These are phyloP conservation scores for Gallinago nigripennis DNA, from an alignment of 2,797 vertebrate genomes.

Conservation along the genomic window DNA sequence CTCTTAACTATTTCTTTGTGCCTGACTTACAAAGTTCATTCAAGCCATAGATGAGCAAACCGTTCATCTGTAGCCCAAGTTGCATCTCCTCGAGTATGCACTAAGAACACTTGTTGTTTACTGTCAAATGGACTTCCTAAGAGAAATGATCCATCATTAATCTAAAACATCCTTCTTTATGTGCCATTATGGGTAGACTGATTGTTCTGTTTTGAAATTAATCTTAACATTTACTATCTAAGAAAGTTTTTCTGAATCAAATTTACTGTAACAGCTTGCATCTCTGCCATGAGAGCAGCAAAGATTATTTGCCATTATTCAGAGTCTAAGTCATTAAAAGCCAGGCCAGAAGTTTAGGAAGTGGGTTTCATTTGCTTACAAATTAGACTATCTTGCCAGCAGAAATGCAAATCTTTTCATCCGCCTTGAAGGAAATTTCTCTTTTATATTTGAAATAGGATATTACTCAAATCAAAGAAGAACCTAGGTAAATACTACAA, in stretches of 20 bases:
- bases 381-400: background rate
- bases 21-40: background rate
- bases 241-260: background rate
- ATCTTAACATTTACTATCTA: background rate
- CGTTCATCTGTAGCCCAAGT: background rate
- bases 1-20: background rate
- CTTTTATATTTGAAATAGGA: background rate
- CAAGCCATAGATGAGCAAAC: background rate
- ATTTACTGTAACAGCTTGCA: background rate
- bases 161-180: background rate
- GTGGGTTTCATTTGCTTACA: slow-evolving; percentile 6
- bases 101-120: background rate
- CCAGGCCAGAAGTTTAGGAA: background rate
- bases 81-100: background rate
- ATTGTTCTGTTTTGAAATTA: background rate
- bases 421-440: background rate
- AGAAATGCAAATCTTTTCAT: background rate
- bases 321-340: background rate
- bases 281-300: background rate
- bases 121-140: background rate
- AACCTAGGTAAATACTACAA: background rate
- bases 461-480: background rate
- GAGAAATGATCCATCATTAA: background rate
- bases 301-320: background rate
- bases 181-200: background rate